Base-by-base conservation (phyloP, 1,140 invertebrate species). In the Globodera ellingtonae region DNA sequence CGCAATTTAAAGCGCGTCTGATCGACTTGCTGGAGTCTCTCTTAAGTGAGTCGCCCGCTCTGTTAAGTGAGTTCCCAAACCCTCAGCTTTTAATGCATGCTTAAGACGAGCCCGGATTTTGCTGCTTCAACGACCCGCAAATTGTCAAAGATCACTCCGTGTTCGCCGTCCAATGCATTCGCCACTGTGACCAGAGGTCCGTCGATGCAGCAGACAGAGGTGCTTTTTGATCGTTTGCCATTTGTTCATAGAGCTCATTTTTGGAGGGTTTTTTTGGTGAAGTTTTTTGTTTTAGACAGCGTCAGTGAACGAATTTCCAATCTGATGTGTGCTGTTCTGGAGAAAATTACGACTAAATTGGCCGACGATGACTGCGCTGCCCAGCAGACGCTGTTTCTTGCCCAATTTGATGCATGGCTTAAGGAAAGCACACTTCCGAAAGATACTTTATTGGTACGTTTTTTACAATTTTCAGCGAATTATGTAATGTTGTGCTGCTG, bases 81-180 rank as follows among this genome's bases (percentile, higher is more conserved):
- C 8, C 47, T 15, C 6, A n/a, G 6, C 13, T 56, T 24, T 52
- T 59, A 74, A 21, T 47, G 18, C 46, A 46, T 72, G 46, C 52
- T 75, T 56, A 13, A 75, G 73, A 35, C 21, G 62, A 75, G 18
- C 0, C 73, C 47, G 62, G 62, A 47, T 62, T 35, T 8, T 75
- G 73, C 21, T 21, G 52, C 9, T 75, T 75, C 21, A 21, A 50
- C 15, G 62, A 67, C 62, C 46, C 21, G 8, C 15, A 4, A 18
- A 15, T 75, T 18, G 13, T 75, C 18, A 7, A 13, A n/a, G 50
- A 24, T 56, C 73, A 75, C 62, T 44, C 8, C 7, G 46, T 50
- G 46, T 75, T 59, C 18, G 50, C 47, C 52, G 21, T 75, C 50
- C 73, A 75, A 50, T 75, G 73, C 15, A 75, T 75, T 75, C 73